phyloP scores from a whole-genome alignment of 35 echinoderm and acorn worm species.

The Eucidaris tribuloides region DNA sequence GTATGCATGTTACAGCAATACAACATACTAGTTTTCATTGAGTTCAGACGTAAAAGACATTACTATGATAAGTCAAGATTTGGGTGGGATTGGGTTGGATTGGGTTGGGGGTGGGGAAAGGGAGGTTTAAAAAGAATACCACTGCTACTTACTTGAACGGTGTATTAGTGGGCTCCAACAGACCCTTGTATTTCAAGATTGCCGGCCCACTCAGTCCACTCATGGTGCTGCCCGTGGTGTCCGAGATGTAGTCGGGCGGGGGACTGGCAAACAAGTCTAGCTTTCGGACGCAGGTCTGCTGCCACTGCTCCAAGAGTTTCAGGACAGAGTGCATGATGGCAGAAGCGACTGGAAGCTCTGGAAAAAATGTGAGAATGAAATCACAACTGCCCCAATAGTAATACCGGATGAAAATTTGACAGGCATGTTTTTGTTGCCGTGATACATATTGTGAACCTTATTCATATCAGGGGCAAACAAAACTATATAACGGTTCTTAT shows the following conservation, averaged over 20 bases:
- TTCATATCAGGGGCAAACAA: no score
- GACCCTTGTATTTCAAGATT: conserved; percentile 87
- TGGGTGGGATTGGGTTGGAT: background rate
- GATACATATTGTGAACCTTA: no score
- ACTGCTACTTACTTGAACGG: conserved; percentile 77
- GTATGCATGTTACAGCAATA: no score
- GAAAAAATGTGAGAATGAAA: background rate
- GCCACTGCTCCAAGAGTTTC: conserved; percentile 93
- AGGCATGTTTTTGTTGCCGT: no score
- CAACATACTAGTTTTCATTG: background rate
- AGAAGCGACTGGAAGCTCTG: conserved; percentile 92
- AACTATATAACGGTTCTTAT: no score
- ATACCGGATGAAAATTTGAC: no score
- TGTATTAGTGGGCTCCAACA: conserved; percentile 90
- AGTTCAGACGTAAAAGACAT: background rate
- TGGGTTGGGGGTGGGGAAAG: background rate
- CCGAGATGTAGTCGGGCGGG: conserved; percentile 84
- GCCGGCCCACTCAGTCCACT: conserved; percentile 71
- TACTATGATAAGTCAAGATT: background rate
- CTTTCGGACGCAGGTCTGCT: conserved; percentile 69
- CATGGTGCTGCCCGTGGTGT: conserved; percentile 34
- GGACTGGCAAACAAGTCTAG: conserved; percentile 93
- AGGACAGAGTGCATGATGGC: conserved; percentile 86
- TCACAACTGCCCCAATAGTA: no score
- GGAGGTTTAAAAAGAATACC: background rate